Evolutionary conservation across 1,140 invertebrate genomes (phyloP).

Genomic region (Drosophila takahashii): DNA sequence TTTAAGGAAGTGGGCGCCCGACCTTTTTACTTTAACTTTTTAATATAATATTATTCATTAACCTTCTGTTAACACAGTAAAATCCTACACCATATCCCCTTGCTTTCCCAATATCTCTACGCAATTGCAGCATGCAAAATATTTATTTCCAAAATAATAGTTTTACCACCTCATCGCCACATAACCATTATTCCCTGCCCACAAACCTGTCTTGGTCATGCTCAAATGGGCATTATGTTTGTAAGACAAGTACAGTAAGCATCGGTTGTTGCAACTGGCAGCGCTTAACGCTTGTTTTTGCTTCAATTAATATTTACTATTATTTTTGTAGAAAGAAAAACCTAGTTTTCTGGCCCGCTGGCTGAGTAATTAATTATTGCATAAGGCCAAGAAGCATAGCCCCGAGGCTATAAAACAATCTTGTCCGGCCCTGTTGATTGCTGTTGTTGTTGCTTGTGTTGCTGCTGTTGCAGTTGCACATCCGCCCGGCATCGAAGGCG

Average conservation of each 20-base stretch:
- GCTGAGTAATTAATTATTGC: conserved; percentile 75
- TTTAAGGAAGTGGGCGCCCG: too few species aligned
- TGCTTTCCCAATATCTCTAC: conserved; percentile 9
- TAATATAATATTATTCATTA: background rate
- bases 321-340: conserved; percentile 61
- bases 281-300: conserved; percentile 27
- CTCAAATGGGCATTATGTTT: conserved; percentile 64
- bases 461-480: conserved; percentile 60
- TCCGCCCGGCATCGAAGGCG: conserved; percentile 77
- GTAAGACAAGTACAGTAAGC: conserved; percentile 25
- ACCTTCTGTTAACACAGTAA: background rate
- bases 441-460: conserved; percentile 16
- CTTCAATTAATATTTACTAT: conserved; percentile 73
- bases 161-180: conserved; percentile 3
- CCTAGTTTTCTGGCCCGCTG: conserved; percentile 74
- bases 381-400: conserved; percentile 76
- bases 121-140: conserved; percentile 33
- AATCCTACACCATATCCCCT: background rate
- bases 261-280: conserved; percentile 58
- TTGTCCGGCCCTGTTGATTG: conserved; percentile 43
- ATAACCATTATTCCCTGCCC: conserved; percentile 8
- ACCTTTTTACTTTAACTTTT: too few species aligned
- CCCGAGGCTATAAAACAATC: conserved; percentile 45
- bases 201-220: conserved; percentile 44
- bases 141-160: conserved; percentile 20